Conservation (phyloP, 2,113 vertebrate species). For the human (Homo sapiens) region GRCh38 chr7:130140501-130141000, state of each 20-base stretch:
- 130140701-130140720: neutral
- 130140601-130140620: neutral
- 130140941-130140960: neutral
- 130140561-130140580: neutral
- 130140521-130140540: neutral
- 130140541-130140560: neutral
- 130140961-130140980: fast-evolving
- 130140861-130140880: neutral
- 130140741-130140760: too few relatives aligned
- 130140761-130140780: neutral
- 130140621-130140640: neutral
- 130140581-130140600: neutral
- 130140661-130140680: neutral
- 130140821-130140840: neutral
- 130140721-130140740: neutral
- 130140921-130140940: too few relatives aligned
- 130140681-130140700: too few relatives aligned
- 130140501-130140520: neutral
- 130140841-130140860: too few relatives aligned
- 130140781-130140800: neutral
- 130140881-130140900: neutral
- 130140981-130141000: neutral
- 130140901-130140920: neutral
- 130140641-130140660: neutral
- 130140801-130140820: neutral